A percentile compares a stretch with the other conserved stretches of the same genome.
phyloP scores from a whole-genome alignment of 2,888 invertebrate species.

The Eustalomyia histrio region DNA sequence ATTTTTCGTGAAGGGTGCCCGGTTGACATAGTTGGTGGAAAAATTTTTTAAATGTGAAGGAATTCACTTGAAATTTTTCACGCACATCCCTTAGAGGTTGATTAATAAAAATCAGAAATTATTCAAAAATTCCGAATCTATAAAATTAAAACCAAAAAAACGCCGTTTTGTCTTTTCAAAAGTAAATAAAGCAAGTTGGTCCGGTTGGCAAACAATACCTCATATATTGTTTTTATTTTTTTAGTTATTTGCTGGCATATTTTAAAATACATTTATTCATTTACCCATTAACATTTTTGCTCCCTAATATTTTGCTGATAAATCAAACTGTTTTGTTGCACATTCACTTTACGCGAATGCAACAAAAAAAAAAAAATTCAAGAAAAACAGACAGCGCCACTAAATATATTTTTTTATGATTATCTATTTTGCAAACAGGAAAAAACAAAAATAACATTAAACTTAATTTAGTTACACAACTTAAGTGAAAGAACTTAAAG shows the following conservation, averaged over 20 bases:
- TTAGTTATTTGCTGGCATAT: background rate
- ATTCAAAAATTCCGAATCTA: too few relatives aligned
- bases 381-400: constrained; percentile 2
- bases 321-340: constrained; percentile 28
- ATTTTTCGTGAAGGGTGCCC: too few relatives aligned
- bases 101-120: too few relatives aligned
- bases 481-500: background rate
- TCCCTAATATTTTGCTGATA: constrained; percentile 24
- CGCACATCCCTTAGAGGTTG: too few relatives aligned
- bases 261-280: background rate
- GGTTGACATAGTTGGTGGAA: too few relatives aligned
- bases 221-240: too few relatives aligned
- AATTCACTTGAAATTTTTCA: too few relatives aligned
- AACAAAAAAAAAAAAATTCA: background rate
- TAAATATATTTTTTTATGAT: background rate
- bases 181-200: too few relatives aligned
- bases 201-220: too few relatives aligned
- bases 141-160: too few relatives aligned
- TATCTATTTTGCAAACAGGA: background rate
- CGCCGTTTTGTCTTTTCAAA: too few relatives aligned
- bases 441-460: background rate
- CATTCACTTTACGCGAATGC: background rate
- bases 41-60: too few relatives aligned
- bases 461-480: background rate
- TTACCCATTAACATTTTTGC: constrained; percentile 11